Base-by-base conservation (phyloP, 1,140 invertebrate genomes). In the Pseudomyrmex sp. region DNA sequence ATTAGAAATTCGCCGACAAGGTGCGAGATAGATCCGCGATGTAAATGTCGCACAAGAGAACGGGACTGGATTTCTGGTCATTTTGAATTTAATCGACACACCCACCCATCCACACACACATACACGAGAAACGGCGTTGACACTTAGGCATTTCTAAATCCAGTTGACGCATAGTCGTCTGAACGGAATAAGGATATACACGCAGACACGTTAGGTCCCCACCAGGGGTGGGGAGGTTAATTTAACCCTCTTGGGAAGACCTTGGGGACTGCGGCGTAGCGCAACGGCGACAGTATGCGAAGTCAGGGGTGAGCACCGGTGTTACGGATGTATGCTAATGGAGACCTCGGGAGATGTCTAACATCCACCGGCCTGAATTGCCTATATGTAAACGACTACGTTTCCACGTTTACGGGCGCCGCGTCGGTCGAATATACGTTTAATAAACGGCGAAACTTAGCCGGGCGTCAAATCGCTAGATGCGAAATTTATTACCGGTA, bases 261-360 rank as follows among this genome's bases (percentile, higher is more conserved):
- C 15, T 23, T 12, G 44, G 12, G 35, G 44, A 4, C 13, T 8
- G 35, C 35, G 65, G 65, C 62, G 35, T 63, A 62, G 56, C 35
- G 84, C 75, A 86, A 35, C 5, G 35, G 35, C 35, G 35, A 35
- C 5, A 84, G 77, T 88, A 88, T 80, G 88, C 86, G 83, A 91
- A 89, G 90, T 91, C 89, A 89, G 88, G 90, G 87, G 88, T 88
- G 85, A 90, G 66, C 87, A 86, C 77, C 59, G 76, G 79, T 80
- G 86, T 89, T 91, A 87, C 88, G 87, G 88, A 91, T 92, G 86
- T 92, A 93, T 93, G 92, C 91, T 93, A 93, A 92, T 93, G 89
- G 88, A 92, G 90, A 91, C 88, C 91, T 89, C 90, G 75, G 82
- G 90, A 91, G 87, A 91, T 90, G 90, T 91, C 90, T 92, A 89